Percentiles rank a stretch among this genome's conserved stretches.
These are phyloP conservation scores for Alethe diademata DNA, from an alignment of 2,113 vertebrate genomes.

Conservation along the genomic window DNA sequence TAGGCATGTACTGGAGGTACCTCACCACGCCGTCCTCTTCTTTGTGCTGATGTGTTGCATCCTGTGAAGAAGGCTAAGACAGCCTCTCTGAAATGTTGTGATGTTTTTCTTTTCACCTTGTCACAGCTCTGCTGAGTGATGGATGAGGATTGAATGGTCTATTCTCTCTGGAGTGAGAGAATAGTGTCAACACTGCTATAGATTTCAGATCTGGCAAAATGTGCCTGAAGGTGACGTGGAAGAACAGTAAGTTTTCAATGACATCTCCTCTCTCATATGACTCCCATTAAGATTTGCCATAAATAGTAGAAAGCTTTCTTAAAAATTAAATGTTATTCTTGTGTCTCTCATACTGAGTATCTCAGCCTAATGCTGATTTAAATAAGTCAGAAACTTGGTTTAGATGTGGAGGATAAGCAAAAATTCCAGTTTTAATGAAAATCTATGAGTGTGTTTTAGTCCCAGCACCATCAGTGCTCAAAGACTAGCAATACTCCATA, in stretches of 20 bases:
- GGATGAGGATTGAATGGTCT: constrained; percentile 57
- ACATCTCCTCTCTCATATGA: constrained; percentile 44
- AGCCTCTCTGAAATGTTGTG: constrained; percentile 53
- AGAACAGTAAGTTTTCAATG: constrained; percentile 23
- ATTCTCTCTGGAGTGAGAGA: constrained; percentile 65
- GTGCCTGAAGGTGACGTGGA: constrained; percentile 41
- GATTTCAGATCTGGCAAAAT: constrained; percentile 63
- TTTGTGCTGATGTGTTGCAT: constrained; percentile 57
- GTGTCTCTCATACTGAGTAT: neutral
- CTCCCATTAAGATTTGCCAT: neutral
- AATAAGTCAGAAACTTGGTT: neutral
- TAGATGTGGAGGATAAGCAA: neutral
- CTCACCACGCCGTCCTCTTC: constrained; percentile 32
- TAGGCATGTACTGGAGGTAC: constrained; percentile 37
- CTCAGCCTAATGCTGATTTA: neutral
- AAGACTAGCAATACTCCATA: neutral
- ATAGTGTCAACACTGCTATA: constrained; percentile 70
- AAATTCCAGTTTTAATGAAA: neutral
- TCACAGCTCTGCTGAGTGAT: constrained; percentile 72
- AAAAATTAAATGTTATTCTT: neutral
- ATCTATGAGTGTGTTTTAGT: neutral
- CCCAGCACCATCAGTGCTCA: neutral
- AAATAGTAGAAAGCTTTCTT: constrained; percentile 29
- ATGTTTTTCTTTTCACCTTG: constrained; percentile 70
- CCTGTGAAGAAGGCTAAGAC: constrained; percentile 68